Conservation (phyloP, 2,113 vertebrate genomes). For the Zingel zingel region DNA sequence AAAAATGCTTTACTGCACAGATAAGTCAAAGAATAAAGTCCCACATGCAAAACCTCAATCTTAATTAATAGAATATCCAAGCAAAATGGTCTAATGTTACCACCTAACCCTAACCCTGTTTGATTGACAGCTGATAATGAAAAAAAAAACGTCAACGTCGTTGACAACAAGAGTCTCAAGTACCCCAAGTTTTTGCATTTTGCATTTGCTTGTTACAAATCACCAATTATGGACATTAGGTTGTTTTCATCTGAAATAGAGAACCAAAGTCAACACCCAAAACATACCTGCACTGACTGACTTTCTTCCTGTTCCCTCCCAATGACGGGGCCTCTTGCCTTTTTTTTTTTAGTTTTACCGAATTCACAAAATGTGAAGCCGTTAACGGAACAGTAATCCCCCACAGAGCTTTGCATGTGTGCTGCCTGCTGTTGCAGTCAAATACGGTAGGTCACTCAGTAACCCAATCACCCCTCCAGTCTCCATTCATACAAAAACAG, state of each 20-base stretch:
- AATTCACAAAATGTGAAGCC: background rate
- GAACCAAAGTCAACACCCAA: background rate
- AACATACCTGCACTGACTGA: background rate
- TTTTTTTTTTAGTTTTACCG: background rate
- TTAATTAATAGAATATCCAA: background rate
- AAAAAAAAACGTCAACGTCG: background rate
- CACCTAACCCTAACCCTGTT: background rate
- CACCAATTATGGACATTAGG: background rate
- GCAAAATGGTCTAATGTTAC: background rate
- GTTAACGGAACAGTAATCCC: background rate
- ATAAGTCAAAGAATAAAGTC: background rate
- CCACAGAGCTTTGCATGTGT: background rate
- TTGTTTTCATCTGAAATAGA: background rate
- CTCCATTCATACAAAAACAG: constrained; percentile 75
- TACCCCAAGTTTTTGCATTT: no score
- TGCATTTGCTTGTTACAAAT: no score
- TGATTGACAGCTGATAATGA: background rate
- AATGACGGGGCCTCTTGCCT: background rate
- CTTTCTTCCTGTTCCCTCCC: background rate
- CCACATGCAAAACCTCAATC: background rate
- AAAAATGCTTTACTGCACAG: background rate
- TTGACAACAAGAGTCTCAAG: background rate
- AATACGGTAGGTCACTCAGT: constrained; percentile 78
- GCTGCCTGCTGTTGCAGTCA: constrained; percentile 53
- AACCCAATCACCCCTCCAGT: constrained; percentile 77